Evolutionary conservation across 2,797 vertebrate genomes (phyloP), one percentile per base, ranked within the genome.

Genomic region (Cephalopachus bancanus): DNA sequence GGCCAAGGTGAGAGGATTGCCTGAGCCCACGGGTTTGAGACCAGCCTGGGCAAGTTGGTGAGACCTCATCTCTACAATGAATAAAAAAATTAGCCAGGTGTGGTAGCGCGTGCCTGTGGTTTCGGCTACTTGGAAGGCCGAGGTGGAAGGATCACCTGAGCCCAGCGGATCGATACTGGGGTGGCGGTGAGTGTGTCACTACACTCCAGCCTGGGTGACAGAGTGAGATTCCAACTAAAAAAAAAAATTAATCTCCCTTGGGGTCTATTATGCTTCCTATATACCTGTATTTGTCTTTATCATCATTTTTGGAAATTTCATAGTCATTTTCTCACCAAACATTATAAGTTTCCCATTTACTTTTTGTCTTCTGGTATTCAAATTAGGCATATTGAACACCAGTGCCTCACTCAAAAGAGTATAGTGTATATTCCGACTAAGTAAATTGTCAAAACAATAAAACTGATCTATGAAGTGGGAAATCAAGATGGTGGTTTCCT

Each of bases 251-350:
- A 37, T 65, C 33, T 17, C 67, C n/a, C 22, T 78, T 57, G 14
- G 9, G 62, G n/a, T 53, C 57, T 19, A 16, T 72, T 65, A 69
- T 89, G 51, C 79, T 94, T 92, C 33, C 7, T 64, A 0, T 65
- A 49, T 64, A 51, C 44, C 16, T 86, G 0, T 83, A 79, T 94
- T 83, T 14, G 28, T 88, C 79, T 83, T 16, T 83, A 1, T 81
- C 67, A 76, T 19, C 59, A 71, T 10, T 57, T 78, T 71, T 88
- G 24, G 49, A 83, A 94, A 16, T 83, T 88, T 65, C 33, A 88
- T 94, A 91, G 62, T n/a, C 24, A 83, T 57, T 83, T 26, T 83
- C 22, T 83, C 49, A 95, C 91, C 24, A 93, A 72, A 72, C 78
- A 83, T 74, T 90, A 1, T 59, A 62, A 62, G 16, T 80, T 72